Base-by-base conservation (phyloP, 2,113 vertebrate genomes). In the Aramus guarauna region DNA sequence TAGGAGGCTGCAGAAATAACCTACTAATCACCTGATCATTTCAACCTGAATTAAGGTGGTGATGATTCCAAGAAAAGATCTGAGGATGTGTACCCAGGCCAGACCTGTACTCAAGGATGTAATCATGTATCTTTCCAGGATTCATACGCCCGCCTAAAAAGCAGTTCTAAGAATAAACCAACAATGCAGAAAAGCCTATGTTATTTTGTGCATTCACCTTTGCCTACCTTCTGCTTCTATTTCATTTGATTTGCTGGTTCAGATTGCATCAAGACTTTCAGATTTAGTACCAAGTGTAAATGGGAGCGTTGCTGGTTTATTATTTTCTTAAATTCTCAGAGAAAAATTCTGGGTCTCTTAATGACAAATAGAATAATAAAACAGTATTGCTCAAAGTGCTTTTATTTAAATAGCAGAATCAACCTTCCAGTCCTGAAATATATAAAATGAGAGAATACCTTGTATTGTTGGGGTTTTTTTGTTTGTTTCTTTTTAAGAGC, bases 61-160 rank as follows among this genome's bases (percentile, higher is more conserved):
- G 74, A 37, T 53, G 55, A 79, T 94, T 84, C 92, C 93, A 86
- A 86, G 91, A 93, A 96, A 88, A 95, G 88, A 81, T 80, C 29
- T 37, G 68, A 52, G 67, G 90, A 22, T 73, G 43, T 45, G 84
- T 71, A 48, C 59, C 34, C n/a, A 29, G 32, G 21, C 27, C 66
- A 73, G 39, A 52, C 23, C 47, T 66, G 50, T 45, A 39, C 39
- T 69, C 59, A 48, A 37, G 62, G 72, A 41, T 89, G 53, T 30
- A 67, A 92, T 95, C 24, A 13, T 3, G 30, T 24, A 9, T 60
- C 53, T 89, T 67, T 63, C 81, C 29, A 50, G 73, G 58, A 88
- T 68, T 71, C 59, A 20, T 37, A n/a, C 14, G 39, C 85, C 45
- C 6, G 12, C 41, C 52, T 18, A 1, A 55, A 89, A 58, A 85